These are phyloP conservation scores for Turritopsis dohrnii DNA, from an alignment of 30 jellyfish, hydroid and myxozoan species.

Conservation along the genomic window DNA sequence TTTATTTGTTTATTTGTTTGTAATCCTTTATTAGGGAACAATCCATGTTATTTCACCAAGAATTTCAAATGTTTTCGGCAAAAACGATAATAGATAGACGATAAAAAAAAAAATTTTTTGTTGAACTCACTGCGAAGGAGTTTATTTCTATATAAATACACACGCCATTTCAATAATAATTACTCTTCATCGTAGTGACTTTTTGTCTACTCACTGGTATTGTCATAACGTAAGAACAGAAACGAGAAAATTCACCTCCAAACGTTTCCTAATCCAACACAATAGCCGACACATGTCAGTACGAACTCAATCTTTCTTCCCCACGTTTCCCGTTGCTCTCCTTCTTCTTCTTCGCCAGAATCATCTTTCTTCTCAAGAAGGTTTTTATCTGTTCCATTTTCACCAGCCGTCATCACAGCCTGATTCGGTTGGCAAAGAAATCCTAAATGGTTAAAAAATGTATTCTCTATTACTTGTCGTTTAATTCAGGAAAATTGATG, in stretches of 20 bases:
- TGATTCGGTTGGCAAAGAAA: background rate
- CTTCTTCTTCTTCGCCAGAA: background rate
- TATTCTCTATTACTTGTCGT: too few species aligned
- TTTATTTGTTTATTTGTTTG: too few species aligned
- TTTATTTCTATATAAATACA: too few species aligned
- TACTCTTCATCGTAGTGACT: too few species aligned
- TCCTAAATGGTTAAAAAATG: background rate
- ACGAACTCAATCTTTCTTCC: constrained; percentile 73
- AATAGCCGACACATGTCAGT: constrained; percentile 88
- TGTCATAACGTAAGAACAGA: background rate
- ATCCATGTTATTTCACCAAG: too few species aligned
- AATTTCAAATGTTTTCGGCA: too few species aligned
- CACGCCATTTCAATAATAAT: too few species aligned
- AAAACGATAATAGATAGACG: too few species aligned
- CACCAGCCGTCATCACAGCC: background rate
- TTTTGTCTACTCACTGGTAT: too few species aligned
- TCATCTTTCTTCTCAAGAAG: background rate
- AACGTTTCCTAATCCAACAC: constrained; percentile 89
- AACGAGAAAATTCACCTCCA: constrained; percentile 49
- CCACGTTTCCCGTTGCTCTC: constrained; percentile 74
- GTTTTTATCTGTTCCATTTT: background rate
- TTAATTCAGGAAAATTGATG: background rate
- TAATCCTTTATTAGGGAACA: too few species aligned
- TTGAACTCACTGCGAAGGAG: too few species aligned
- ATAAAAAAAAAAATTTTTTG: too few species aligned